phyloP scores from a whole-genome alignment of 2,113 vertebrate species.

The Boleophthalmus pectinirostris region DNA sequence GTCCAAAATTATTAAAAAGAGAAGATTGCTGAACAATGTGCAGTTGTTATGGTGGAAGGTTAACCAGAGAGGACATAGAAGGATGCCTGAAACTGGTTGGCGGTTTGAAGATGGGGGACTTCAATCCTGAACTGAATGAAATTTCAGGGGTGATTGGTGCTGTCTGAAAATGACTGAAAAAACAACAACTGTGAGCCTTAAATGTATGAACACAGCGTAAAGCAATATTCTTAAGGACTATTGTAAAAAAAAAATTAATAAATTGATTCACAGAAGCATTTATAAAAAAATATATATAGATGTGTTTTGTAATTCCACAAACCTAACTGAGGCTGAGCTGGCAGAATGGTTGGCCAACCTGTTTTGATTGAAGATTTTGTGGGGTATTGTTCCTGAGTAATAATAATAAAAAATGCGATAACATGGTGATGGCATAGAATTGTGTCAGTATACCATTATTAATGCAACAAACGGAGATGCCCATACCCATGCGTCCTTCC shows the following conservation, averaged over 20 bases:
- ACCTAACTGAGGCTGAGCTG: conserved; percentile 77
- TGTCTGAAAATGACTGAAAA: conserved; percentile 44
- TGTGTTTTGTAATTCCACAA: not conserved
- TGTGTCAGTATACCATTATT: no score
- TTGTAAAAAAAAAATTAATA: no score
- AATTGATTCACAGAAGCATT: no score
- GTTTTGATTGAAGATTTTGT: conserved; percentile 65
- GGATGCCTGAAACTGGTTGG: conserved; percentile 53
- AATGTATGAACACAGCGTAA: not conserved
- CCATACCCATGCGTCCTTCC: conserved; percentile 82
- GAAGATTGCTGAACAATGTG: not conserved
- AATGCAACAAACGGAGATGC: not conserved
- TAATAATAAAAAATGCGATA: not conserved
- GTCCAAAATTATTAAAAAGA: not conserved
- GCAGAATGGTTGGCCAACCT: conserved; percentile 48
- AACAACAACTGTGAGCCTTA: not conserved
- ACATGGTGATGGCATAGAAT: not conserved
- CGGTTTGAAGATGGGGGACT: conserved; percentile 64
- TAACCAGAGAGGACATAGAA: conserved; percentile 55
- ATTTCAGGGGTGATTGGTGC: conserved; percentile 35
- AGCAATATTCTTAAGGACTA: not conserved
- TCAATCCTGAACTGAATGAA: conserved; percentile 47
- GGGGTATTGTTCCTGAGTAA: conserved; percentile 72
- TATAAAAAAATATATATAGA: not conserved
- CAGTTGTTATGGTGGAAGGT: conserved; percentile 4